phyloP scores from a whole-genome alignment of 2,113 vertebrate species.

The Trochalopteron elliotii region DNA sequence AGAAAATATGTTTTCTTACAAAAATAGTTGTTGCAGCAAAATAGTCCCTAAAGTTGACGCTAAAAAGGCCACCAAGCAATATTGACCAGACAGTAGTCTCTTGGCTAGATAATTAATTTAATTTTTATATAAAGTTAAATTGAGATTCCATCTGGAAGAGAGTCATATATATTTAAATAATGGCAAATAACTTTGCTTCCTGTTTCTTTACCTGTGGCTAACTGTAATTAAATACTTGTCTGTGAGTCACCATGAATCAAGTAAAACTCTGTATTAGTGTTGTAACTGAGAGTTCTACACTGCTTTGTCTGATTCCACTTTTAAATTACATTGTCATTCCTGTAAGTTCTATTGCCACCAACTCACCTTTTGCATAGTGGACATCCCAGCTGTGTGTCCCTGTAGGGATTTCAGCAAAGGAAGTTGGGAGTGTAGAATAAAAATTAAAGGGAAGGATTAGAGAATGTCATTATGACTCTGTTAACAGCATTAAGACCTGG shows the following conservation, averaged over 20 bases:
- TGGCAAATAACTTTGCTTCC: background rate
- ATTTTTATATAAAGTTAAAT: background rate
- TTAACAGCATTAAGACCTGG: background rate
- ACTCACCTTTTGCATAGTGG: background rate
- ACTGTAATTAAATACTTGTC: background rate
- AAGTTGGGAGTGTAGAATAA: background rate
- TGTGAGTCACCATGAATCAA: background rate
- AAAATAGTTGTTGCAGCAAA: background rate
- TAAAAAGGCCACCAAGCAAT: background rate
- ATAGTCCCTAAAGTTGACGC: background rate
- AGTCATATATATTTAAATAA: background rate
- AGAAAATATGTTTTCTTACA: background rate
- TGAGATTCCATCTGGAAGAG: background rate
- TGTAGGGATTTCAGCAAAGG: background rate
- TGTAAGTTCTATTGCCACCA: background rate
- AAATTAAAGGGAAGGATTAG: background rate
- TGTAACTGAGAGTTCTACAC: background rate
- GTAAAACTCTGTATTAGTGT: background rate
- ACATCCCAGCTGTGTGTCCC: background rate
- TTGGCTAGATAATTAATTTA: background rate
- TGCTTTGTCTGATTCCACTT: background rate
- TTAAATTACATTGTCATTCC: background rate
- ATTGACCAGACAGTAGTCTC: background rate
- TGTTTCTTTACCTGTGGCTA: background rate
- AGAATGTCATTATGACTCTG: background rate